Percentiles rank a stretch among this genome's conserved stretches.
Evolutionary conservation across 2,888 invertebrate genomes (phyloP).

Genomic region (Monochamus alternatus): DNA sequence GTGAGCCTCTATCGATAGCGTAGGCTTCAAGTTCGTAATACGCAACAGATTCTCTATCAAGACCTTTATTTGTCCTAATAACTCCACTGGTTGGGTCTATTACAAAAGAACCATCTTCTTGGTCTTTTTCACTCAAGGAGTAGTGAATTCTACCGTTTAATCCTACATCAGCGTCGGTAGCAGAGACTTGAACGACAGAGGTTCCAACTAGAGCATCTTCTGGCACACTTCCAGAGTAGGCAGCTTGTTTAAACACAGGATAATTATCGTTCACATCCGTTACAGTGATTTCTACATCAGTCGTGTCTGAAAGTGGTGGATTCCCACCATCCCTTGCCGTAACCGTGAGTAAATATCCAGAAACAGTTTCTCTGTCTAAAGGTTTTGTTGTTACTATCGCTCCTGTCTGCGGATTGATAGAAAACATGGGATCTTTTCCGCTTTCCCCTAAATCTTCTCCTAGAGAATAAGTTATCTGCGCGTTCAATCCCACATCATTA

Average conservation of each 20-base stretch:
- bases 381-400: conserved; percentile 90
- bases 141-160: conserved; percentile 91
- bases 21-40: conserved; percentile 89
- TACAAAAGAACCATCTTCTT: conserved; percentile 91
- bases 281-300: conserved; percentile 95
- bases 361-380: conserved; percentile 88
- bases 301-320: conserved; percentile 93
- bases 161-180: conserved; percentile 89
- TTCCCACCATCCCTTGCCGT: conserved; percentile 94
- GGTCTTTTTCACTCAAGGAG: conserved; percentile 80
- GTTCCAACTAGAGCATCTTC: conserved; percentile 90
- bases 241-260: conserved; percentile 87
- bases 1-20: conserved; percentile 90
- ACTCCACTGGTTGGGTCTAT: conserved; percentile 95
- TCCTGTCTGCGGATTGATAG: conserved; percentile 94
- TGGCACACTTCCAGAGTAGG: conserved; percentile 87
- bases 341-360: conserved; percentile 90
- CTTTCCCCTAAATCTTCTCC: conserved; percentile 78
- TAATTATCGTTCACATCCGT: conserved; percentile 97
- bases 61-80: conserved; percentile 88
- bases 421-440: conserved; percentile 81
- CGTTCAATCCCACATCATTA: conserved; percentile 95
- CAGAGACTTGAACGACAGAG: conserved; percentile 74
- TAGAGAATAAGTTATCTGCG: conserved; percentile 87
- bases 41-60: conserved; percentile 93